Conservation (phyloP, 2,888 invertebrate species). For the Mayetiola destructor region DNA sequence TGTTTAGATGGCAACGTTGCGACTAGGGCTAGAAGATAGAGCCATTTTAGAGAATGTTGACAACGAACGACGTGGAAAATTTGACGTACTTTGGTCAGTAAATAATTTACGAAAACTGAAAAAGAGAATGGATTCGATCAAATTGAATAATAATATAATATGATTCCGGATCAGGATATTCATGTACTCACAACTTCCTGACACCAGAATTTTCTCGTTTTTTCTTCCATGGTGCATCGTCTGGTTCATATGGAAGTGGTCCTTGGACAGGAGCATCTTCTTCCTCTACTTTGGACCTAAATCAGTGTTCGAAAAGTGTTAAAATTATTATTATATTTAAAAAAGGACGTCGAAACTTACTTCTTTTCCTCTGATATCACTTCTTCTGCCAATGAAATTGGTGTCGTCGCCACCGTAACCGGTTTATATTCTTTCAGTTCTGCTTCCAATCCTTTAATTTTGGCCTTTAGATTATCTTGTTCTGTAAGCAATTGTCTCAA, state of each 20-base stretch:
- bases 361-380: background rate
- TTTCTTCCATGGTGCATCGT: constrained; percentile 90
- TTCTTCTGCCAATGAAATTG: background rate
- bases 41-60: constrained; percentile 69
- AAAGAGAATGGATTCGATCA: constrained; percentile 21
- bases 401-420: background rate
- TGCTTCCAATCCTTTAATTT: constrained; percentile 84
- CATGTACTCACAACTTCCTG: constrained; percentile 66
- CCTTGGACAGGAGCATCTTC: constrained; percentile 91
- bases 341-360: background rate
- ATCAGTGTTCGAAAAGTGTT: constrained; percentile 22
- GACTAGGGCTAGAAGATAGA: constrained; percentile 30
- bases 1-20: constrained; percentile 19
- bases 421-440: constrained; percentile 36
- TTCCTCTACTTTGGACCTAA: constrained; percentile 45
- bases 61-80: constrained; percentile 66
- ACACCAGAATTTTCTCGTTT: constrained; percentile 61
- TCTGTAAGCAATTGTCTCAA: constrained; percentile 45
- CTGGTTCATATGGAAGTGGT: constrained; percentile 89
- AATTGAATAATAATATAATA: background rate
- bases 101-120: constrained; percentile 79
- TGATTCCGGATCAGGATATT: background rate
- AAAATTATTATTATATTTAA: background rate
- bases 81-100: constrained; percentile 45
- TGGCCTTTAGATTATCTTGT: constrained; percentile 84